Evolutionary conservation across 2,797 vertebrate species (phyloP).

Genomic region (Malurus leucopterus): DNA sequence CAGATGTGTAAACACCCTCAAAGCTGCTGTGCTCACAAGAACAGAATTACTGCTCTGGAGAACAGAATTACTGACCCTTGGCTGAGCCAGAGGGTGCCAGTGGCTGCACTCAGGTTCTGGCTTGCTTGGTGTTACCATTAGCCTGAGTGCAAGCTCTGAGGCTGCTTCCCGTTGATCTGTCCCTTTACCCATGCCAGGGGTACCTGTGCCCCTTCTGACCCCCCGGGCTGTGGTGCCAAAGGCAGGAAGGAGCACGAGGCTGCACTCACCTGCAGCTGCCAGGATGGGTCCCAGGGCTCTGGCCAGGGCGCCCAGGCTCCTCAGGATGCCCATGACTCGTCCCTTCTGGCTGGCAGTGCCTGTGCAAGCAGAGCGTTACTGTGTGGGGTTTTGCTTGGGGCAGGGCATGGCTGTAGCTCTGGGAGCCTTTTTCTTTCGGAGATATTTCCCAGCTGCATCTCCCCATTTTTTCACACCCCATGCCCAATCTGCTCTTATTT

Average conservation of each 20-base stretch:
- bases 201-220: too few relatives aligned
- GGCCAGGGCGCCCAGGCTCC: constrained; percentile 91
- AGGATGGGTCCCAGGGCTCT: constrained; percentile 87
- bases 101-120: neutral
- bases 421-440: neutral
- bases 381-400: fast-evolving
- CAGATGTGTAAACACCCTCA: fast-evolving
- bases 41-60: neutral
- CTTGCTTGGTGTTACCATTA: neutral
- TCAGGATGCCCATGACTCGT: constrained; percentile 91
- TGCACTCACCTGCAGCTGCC: constrained; percentile 82
- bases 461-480: fast-evolving
- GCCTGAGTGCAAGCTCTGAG: neutral
- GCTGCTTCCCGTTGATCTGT: neutral
- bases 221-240: fast-evolving
- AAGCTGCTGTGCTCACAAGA: neutral
- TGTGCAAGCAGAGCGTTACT: neutral
- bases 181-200: fast-evolving
- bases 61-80: neutral
- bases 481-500: neutral
- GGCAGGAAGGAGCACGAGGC: neutral
- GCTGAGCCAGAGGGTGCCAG: neutral
- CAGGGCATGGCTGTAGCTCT: fast-evolving
- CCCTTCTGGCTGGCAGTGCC: constrained; percentile 90
- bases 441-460: fast-evolving